Conservation (phyloP, 2,797 vertebrate genomes). For the Betta splendens region DNA sequence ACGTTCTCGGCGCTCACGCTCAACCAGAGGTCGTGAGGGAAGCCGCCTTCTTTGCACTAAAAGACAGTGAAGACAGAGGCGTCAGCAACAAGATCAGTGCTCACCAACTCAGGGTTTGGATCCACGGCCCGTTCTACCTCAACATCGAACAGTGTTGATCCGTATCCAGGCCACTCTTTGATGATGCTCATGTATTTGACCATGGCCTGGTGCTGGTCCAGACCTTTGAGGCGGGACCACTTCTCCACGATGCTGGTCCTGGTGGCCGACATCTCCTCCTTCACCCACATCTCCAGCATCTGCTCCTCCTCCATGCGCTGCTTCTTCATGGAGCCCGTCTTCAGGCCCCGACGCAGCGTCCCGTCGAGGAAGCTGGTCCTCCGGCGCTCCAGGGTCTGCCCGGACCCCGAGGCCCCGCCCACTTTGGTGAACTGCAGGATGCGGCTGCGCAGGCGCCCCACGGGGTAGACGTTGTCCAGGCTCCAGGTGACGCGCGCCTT, state of each 20-base stretch:
- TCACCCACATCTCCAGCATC: constrained; percentile 97
- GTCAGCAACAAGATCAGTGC: not conserved
- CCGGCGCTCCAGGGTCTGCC: constrained; percentile 88
- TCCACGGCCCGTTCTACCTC: constrained; percentile 78
- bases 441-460: constrained; percentile 86
- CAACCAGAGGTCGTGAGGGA: constrained; percentile 93
- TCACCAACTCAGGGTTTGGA: not conserved
- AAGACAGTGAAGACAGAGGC: constrained; percentile 20
- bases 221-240: constrained; percentile 86
- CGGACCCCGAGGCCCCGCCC: constrained; percentile 70
- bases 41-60: constrained; percentile 93
- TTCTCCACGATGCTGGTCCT: constrained; percentile 89
- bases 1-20: constrained; percentile 93
- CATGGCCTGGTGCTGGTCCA: constrained; percentile 93
- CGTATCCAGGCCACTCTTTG: constrained; percentile 92
- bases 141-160: constrained; percentile 92
- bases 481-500: constrained; percentile 82
- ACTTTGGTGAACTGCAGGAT: constrained; percentile 89
- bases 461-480: constrained; percentile 88
- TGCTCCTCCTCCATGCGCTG: constrained; percentile 93
- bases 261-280: constrained; percentile 91
- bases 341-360: constrained; percentile 87
- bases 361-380: constrained; percentile 92
- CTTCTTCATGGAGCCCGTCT: constrained; percentile 91
- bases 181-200: constrained; percentile 92